A percentile compares a stretch with the other conserved stretches of the same genome.
These are phyloP conservation scores for Xestia ashworthii DNA, from an alignment of 2,888 invertebrate genomes.

Conservation along the genomic window DNA sequence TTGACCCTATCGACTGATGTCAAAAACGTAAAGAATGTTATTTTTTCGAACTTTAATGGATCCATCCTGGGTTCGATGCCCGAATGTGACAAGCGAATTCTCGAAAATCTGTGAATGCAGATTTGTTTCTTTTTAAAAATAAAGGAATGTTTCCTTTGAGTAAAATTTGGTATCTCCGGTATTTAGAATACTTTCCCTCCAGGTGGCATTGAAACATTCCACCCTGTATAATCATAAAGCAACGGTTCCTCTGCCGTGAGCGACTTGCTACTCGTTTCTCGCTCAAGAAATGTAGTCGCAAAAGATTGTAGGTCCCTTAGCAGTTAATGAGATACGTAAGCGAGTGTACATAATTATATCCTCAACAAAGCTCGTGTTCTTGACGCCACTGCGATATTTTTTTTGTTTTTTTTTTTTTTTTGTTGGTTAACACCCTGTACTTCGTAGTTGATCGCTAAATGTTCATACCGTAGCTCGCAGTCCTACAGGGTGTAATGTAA, in stretches of 20 bases:
- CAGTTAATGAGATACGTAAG: background rate
- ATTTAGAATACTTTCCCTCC: no score
- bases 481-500: no score
- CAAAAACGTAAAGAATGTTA: no score
- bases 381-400: background rate
- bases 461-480: background rate
- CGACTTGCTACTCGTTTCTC: background rate
- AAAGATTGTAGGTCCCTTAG: background rate
- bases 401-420: background rate
- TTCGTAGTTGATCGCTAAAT: background rate
- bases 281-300: background rate
- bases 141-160: no score
- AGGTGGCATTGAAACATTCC: no score
- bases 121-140: no score
- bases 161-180: no score
- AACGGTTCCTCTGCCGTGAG: background rate
- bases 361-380: background rate
- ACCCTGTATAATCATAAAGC: conserved; percentile 4
- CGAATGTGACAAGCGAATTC: no score
- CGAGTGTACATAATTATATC: background rate
- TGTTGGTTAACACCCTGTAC: background rate
- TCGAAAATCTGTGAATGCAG: no score
- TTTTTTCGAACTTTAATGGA: no score
- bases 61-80: no score
- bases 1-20: no score